Base-by-base conservation (phyloP, 2,888 invertebrate genomes). In the Eupithecia vulgata region DNA sequence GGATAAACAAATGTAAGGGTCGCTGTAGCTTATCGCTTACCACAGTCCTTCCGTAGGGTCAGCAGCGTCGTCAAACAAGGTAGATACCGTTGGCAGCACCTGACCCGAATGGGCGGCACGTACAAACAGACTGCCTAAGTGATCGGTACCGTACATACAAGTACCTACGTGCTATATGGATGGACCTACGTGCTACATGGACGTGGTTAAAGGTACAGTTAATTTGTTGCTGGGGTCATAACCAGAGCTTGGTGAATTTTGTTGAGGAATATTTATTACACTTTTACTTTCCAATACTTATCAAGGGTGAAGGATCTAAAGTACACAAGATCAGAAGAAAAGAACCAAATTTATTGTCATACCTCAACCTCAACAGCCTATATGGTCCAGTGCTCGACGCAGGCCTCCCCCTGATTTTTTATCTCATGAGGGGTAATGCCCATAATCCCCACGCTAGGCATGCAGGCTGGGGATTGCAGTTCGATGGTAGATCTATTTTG, bases 51-150 rank as follows among this genome's bases (percentile, higher is more conserved):
- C 72, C 79, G 88, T 90, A 91, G 90, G 93, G 91, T 92, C 91
- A 91, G 87, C 89, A 88, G 82, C 85, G 84, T 89, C 90, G 90
- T 91, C 91, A 91, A 91, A 90, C 88, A 85, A 89, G 88, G 90
- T 93, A 89, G 88, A 90, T 93, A 94, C 94, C 94, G 94, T 94
- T 91, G 89, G 87, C 86, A 85, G 83, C 90, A 89, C 89, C 88
- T 91, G 92, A 92, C 94, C 91, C 90, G 86, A 86, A 90, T 91
- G 90, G 87, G 86, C 86, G 83, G 87, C 88, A 88, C 90, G 88
- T 88, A 88, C 89, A 88, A 90, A 90, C 90, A 88, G 86, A 86
- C 89, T 86, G 90, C 88, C 85, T 91, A 91, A 92, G 91, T 91
- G 91, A 91, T 91, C 84, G 89, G 91, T 89, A 89, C 91, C 91